Percentiles rank a stretch among this genome's conserved stretches.
phyloP scores from a whole-genome alignment of 2,888 invertebrate species.

The Troides oblongomaculatus region DNA sequence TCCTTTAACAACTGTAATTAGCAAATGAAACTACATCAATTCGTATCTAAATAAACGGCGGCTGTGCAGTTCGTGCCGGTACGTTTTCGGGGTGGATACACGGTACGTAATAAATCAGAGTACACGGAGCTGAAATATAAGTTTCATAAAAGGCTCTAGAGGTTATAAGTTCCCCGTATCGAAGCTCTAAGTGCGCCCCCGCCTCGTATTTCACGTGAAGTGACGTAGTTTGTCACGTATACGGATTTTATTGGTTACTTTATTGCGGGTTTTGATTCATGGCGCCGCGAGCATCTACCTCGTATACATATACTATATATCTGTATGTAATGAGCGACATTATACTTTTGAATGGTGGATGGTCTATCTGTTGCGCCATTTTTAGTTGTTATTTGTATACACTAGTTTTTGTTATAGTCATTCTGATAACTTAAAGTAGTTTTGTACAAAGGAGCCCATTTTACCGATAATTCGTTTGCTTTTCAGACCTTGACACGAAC shows the following conservation, averaged over 20 bases:
- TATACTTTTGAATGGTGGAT: too few species aligned
- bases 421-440: too few species aligned
- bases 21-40: too few species aligned
- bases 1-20: too few species aligned
- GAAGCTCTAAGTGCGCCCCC: conserved; percentile 10
- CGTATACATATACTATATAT: too few species aligned
- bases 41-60: too few species aligned
- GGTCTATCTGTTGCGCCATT: too few species aligned
- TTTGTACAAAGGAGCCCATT: not conserved
- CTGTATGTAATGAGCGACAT: too few species aligned
- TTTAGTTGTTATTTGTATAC: too few species aligned
- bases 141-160: not conserved
- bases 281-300: not conserved
- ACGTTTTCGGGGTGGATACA: too few species aligned
- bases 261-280: conserved; percentile 22
- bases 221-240: conserved; percentile 23
- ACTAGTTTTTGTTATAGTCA: too few species aligned
- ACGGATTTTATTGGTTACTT: conserved; percentile 22
- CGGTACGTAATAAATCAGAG: not conserved
- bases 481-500: not conserved
- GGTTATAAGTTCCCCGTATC: conserved; percentile 11
- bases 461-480: not conserved
- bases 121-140: not conserved
- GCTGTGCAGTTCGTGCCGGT: too few species aligned
- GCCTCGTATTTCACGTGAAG: conserved; percentile 22